Evolutionary conservation across 2,113 vertebrate species (phyloP).

Genomic region (Hydropotes inermis): DNA sequence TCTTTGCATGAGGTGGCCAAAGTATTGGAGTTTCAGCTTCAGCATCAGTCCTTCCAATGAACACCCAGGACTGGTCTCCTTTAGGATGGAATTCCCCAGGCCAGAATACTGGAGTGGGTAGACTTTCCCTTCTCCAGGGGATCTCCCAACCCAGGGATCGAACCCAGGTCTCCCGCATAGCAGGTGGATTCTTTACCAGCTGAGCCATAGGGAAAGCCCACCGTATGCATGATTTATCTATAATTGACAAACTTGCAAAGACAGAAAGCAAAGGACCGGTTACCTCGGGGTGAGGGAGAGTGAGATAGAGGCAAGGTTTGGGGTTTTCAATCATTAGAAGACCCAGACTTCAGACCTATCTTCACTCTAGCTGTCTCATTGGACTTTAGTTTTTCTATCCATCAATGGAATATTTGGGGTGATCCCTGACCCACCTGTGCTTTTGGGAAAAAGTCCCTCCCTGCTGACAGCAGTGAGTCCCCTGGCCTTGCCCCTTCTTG

Average conservation of each 20-base stretch:
- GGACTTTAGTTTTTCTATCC: not conserved
- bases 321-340: not conserved
- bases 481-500: not conserved
- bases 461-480: not conserved
- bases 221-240: not conserved
- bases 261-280: not conserved
- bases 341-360: not conserved
- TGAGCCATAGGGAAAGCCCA: not conserved
- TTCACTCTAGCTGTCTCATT: not conserved
- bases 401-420: not conserved
- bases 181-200: not conserved
- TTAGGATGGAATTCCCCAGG: not conserved
- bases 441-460: not conserved
- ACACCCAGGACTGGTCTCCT: too few species aligned
- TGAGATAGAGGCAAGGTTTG: rapidly evolving
- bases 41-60: too few species aligned
- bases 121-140: not conserved
- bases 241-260: not conserved
- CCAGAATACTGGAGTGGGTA: not conserved
- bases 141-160: not conserved
- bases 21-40: too few species aligned
- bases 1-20: too few species aligned
- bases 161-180: not conserved
- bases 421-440: not conserved
- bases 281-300: not conserved